Evolutionary conservation across 2,113 vertebrate genomes (phyloP).

Genomic region (Echinops telfairi): DNA sequence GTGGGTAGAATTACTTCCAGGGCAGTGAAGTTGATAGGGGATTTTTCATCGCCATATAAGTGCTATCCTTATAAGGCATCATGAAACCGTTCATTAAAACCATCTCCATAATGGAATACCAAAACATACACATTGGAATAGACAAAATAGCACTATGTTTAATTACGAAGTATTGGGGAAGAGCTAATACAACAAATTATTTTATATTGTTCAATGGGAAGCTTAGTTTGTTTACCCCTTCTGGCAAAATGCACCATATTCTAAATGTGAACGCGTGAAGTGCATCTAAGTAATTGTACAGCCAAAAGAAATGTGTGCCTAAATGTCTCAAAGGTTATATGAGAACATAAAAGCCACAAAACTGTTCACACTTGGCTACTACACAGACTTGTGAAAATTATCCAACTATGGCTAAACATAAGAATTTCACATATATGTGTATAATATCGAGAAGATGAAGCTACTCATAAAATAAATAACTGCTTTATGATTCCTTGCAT

Average conservation of each 20-base stretch:
- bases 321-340: not conserved
- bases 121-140: not conserved
- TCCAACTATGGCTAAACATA: not conserved
- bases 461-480: too few relatives aligned
- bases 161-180: not conserved
- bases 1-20: too few relatives aligned
- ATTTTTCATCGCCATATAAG: not conserved
- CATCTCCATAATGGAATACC: too few relatives aligned
- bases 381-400: not conserved
- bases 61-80: not conserved
- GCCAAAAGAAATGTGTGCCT: not conserved
- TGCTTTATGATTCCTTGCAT: not conserved
- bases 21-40: not conserved
- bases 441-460: too few relatives aligned
- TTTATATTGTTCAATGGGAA: not conserved
- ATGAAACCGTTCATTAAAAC: constrained; percentile 32
- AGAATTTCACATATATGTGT: too few relatives aligned
- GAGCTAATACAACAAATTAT: not conserved
- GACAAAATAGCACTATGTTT: not conserved
- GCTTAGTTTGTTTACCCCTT: not conserved
- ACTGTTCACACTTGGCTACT: not conserved
- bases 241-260: not conserved
- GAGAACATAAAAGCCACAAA: not conserved
- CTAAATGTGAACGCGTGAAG: not conserved
- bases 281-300: not conserved